These are phyloP conservation scores for Bombus pyrosoma DNA, from an alignment of 1,140 invertebrate genomes.

Conservation along the genomic window DNA sequence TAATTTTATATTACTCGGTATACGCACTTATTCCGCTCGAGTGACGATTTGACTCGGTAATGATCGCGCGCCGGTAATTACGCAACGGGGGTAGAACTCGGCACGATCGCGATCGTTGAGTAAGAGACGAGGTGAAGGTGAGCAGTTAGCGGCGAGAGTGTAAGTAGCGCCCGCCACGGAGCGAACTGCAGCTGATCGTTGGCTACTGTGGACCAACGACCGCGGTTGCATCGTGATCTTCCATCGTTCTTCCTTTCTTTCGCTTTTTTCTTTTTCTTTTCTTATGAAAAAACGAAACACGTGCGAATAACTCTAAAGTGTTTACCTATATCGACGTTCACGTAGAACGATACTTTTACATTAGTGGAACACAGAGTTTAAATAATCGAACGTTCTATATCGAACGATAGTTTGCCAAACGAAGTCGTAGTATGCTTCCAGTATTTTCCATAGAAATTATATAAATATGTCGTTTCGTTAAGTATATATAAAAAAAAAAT, in stretches of 20 bases:
- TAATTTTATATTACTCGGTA: conserved; percentile 39
- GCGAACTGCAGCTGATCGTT: conserved; percentile 56
- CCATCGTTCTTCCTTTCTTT: not conserved
- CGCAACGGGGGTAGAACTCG: conserved; percentile 67
- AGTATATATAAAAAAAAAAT: too few species aligned
- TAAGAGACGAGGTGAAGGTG: conserved; percentile 73
- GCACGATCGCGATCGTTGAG: conserved; percentile 67
- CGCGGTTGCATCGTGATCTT: conserved; percentile 43
- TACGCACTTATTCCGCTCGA: conserved; percentile 70
- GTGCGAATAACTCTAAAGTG: not conserved
- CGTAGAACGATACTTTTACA: not conserved
- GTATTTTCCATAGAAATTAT: not conserved
- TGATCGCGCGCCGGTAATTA: conserved; percentile 63
- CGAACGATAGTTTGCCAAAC: not conserved
- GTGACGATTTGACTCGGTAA: conserved; percentile 70
- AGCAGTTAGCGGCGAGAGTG: conserved; percentile 61
- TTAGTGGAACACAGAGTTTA: not conserved
- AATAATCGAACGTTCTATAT: not conserved
- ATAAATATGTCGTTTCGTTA: not conserved
- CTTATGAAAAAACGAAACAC: not conserved
- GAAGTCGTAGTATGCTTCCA: not conserved
- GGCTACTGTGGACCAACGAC: conserved; percentile 61
- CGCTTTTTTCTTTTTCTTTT: not conserved
- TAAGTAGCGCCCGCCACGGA: conserved; percentile 35
- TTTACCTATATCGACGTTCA: not conserved